phyloP scores from a whole-genome alignment of 2,888 invertebrate genomes.

The Andrena camellia region DNA sequence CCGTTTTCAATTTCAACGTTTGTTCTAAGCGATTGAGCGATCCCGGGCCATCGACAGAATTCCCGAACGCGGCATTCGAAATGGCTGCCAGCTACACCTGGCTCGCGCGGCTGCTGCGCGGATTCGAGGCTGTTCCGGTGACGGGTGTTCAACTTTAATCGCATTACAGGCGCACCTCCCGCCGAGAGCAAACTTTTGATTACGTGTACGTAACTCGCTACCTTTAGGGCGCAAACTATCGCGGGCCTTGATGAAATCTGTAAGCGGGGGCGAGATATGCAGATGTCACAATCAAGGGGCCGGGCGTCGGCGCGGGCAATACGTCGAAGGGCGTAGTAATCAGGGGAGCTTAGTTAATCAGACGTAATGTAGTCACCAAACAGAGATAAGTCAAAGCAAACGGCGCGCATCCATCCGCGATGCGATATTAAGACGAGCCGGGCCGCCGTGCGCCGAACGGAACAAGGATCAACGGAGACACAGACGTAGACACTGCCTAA shows the following conservation, averaged over 20 bases:
- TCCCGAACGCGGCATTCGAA: neutral
- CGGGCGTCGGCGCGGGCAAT: conserved; percentile 43
- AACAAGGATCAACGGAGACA: conserved; percentile 50
- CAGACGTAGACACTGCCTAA: conserved; percentile 35
- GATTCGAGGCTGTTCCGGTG: neutral
- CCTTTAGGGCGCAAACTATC: conserved; percentile 29
- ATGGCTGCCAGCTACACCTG: neutral
- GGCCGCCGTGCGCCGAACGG: neutral
- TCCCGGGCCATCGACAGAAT: conserved; percentile 3
- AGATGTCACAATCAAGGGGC: conserved; percentile 60
- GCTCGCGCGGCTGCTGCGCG: neutral
- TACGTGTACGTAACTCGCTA: neutral
- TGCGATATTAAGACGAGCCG: conserved; percentile 51
- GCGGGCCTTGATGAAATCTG: conserved; percentile 49
- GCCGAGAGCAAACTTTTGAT: conserved; percentile 44
- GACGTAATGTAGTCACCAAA: conserved; percentile 65
- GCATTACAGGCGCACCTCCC: conserved; percentile 16
- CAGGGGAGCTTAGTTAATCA: conserved; percentile 61
- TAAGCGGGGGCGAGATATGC: conserved; percentile 53
- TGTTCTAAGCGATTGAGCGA: conserved; percentile 6
- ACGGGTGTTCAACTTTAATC: conserved; percentile 42
- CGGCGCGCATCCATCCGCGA: conserved; percentile 48
- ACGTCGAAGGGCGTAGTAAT: conserved; percentile 59
- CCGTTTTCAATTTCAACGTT: neutral
- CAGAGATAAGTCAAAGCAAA: conserved; percentile 67